These are phyloP conservation scores for Troides helena DNA, from an alignment of 2,888 invertebrate species.

Conservation along the genomic window DNA sequence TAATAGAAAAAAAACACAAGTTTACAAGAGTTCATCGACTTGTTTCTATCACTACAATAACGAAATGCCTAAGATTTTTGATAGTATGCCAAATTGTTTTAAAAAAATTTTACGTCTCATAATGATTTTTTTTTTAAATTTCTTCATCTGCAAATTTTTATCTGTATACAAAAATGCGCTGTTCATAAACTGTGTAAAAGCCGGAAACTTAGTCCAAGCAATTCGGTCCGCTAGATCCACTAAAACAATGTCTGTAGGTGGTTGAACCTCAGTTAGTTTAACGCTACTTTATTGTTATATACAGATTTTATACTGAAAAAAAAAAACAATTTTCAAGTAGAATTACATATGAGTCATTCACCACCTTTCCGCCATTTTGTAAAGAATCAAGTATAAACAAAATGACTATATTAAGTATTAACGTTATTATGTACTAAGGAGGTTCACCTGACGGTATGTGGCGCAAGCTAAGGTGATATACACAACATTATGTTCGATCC, in stretches of 20 bases:
- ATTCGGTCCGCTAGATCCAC: conserved; percentile 50
- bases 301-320: neutral
- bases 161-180: conserved; percentile 38
- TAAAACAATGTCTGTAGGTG: conserved; percentile 54
- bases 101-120: neutral
- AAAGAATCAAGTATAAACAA: too few species aligned
- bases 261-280: conserved; percentile 43
- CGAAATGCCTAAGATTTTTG: conserved; percentile 7
- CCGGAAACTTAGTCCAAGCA: conserved; percentile 47
- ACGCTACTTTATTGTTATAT: conserved; percentile 1
- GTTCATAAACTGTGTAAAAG: conserved; percentile 31
- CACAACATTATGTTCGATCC: too few species aligned
- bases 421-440: too few species aligned
- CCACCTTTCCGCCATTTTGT: too few species aligned
- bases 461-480: too few species aligned
- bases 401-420: too few species aligned
- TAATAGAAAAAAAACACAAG: conserved; percentile 10
- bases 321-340: neutral
- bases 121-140: neutral
- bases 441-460: too few species aligned
- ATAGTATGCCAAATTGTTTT: conserved; percentile 12
- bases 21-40: conserved; percentile 10
- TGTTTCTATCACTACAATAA: conserved; percentile 2
- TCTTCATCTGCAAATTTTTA: neutral
- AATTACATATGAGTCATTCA: neutral